Conservation (phyloP, 2,888 invertebrate genomes). For the Cerastis leucographa region DNA sequence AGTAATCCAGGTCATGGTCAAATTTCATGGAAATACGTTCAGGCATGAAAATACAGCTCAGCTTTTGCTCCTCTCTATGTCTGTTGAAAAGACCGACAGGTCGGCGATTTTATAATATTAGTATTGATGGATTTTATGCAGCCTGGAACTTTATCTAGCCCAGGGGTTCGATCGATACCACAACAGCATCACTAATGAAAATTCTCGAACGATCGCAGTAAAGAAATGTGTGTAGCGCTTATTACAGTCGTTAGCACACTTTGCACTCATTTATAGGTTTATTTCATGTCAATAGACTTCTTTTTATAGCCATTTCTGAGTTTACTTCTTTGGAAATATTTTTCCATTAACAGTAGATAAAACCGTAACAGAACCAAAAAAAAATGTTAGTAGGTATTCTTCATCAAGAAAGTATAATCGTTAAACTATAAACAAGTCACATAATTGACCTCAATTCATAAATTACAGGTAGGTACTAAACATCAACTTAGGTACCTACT, state of each 20-base stretch:
- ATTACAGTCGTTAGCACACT: slow-evolving; percentile 41
- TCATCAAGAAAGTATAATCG: neutral
- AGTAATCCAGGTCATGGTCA: neutral
- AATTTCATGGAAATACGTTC: neutral
- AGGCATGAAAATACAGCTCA: neutral
- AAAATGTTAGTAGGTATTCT: neutral
- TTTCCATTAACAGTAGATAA: too few relatives aligned
- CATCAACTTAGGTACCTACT: neutral
- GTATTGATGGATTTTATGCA: neutral
- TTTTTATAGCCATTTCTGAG: slow-evolving; percentile 1
- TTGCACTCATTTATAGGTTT: slow-evolving; percentile 3
- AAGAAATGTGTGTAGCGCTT: slow-evolving; percentile 11
- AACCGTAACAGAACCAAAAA: neutral
- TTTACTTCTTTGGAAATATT: neutral
- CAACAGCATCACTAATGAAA: neutral
- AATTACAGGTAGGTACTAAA: slow-evolving; percentile 3
- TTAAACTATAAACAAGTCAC: neutral
- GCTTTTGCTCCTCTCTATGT: neutral
- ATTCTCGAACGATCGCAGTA: slow-evolving; percentile 18
- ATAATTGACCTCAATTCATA: neutral
- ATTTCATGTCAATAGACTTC: slow-evolving; percentile 10
- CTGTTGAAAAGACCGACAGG: neutral
- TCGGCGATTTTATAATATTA: neutral
- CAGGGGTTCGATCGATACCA: neutral
- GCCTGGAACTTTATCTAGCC: neutral